Evolutionary conservation across 2,888 invertebrate genomes (phyloP), one percentile per base, ranked within the genome.

Genomic region (Zootermopsis nevadensis): DNA sequence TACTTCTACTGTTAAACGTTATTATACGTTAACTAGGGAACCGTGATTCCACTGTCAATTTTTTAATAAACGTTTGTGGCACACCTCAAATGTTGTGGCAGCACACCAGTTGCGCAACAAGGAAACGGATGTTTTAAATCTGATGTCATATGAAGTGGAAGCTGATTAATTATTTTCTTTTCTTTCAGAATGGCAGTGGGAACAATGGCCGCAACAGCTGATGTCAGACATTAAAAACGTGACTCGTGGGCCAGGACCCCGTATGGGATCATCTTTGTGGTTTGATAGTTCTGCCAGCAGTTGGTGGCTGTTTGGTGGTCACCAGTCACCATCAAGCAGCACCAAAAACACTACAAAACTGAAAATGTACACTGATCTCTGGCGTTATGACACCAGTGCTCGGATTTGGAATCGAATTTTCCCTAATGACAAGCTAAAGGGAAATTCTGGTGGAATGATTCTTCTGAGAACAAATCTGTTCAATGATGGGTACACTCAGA

Each of bases 231-330:
- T 6, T 10, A 42, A 24, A 22, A 82, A 82, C 82, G 48, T 24
- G 7, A 55, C 76, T 35, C 81, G 82, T 1, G 69, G 35, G 15
- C 84, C 84, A 2, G 84, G 84, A 15, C 69, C 84, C 19, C 69
- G 84, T 2, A 27, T 67, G 74, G 66, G 80, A 33, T 67, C 82
- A 15, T 66, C 82, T 1, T 66, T 84, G 33, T 84, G 84, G 84
- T 79, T 69, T 31, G 84, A 84, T 76, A 31, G 67, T 42, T n/a
- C 80, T n/a, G 76, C 82, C 2, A 35, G 66, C 31, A 77, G 72
- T 81, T 87, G 86, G 87, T 87, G 86, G 86, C 77, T 87, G 35
- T 87, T 86, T 79, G 87, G 87, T 53, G 87, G 87, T 19, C 85
- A 85, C 81, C 83, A 81, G 67, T 6, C n/a, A 15, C 33, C 27